phyloP scores from a whole-genome alignment of 92 coral and sea anemone species.

The Actinostola sp. region DNA sequence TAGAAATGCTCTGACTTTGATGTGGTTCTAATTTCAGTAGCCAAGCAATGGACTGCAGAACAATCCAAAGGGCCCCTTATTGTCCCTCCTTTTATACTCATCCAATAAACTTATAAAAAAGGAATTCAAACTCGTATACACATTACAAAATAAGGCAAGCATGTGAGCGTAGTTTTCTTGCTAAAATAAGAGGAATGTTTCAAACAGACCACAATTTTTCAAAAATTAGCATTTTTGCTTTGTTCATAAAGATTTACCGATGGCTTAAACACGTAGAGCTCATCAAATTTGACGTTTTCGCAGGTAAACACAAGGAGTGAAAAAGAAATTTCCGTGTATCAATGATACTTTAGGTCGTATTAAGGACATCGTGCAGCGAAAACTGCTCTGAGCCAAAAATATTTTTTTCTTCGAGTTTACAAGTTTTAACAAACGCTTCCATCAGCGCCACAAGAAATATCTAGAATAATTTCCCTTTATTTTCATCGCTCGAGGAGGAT shows the following conservation, averaged over 20 bases:
- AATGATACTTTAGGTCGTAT: constrained; percentile 2
- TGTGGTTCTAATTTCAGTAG: constrained; percentile 69
- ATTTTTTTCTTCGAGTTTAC: background rate
- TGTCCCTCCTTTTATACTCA: constrained; percentile 56
- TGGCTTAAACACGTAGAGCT: constrained; percentile 2
- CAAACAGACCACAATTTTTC: constrained; percentile 2
- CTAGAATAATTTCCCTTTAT: background rate
- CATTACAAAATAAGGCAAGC: background rate
- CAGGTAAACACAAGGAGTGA: constrained; percentile 1
- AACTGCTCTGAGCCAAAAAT: background rate
- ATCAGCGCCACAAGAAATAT: background rate
- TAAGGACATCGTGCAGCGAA: background rate
- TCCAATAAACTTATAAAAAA: constrained; percentile 35
- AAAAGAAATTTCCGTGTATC: background rate
- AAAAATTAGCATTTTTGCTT: constrained; percentile 88
- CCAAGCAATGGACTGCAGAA: constrained; percentile 42
- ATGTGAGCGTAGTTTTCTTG: background rate
- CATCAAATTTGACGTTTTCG: background rate
- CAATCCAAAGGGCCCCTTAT: constrained; percentile 73
- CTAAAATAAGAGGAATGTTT: background rate
- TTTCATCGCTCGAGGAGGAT: background rate
- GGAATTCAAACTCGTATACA: background rate
- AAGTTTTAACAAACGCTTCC: background rate
- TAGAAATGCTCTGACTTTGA: constrained; percentile 51
- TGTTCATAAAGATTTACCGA: constrained; percentile 43